Base-by-base conservation (phyloP, 1,140 invertebrate species). In the Musca vetustissima region DNA sequence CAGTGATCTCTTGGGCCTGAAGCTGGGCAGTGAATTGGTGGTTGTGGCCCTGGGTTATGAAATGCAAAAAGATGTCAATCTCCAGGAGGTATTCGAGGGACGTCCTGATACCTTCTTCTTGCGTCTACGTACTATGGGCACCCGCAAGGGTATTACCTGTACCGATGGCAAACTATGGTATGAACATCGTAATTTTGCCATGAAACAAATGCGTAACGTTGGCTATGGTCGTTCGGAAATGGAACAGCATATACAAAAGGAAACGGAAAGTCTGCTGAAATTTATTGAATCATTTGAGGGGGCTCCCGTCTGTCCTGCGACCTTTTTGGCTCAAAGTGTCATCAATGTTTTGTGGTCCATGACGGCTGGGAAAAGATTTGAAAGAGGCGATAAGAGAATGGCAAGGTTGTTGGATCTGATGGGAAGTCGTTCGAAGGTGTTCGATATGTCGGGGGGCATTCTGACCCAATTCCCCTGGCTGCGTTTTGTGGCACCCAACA, bases 271-370 rank as follows among this genome's bases (percentile, higher is more conserved):
- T 1, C 76, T 90, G 32, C 55, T 89, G 1, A 73, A 85, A 1
- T 81, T 78, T 25, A 78, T 90, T n/a, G 66, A 78, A 53, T 71
- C 83, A 15, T 76, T 82, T 1, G 76, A 85, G 73, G 70, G 80
- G 70, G 70, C 57, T 9, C 70, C 79, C 7, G 71, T 78, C 7
- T 78, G 78, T 68, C 80, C 81, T 1, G 79, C 75, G 1, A 78
- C 80, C 0, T 74, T 86, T 69, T 76, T 91, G 36, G 85, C 87
- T 1, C 84, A 86, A 19, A 86, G 87, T 15, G 88, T 92, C 0
- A 84, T 93, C 69, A 94, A 93, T 76, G 88, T 92, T 1, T 74
- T 93, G 1, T 94, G 92, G 92, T 87, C 85, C 25, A 83, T 92
- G 43, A 85, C 88, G 1, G 88, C 90, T 8, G 93, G 93, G 65